Conservation (phyloP, 1,140 invertebrate genomes). For the Eurosta solidaginis region DNA sequence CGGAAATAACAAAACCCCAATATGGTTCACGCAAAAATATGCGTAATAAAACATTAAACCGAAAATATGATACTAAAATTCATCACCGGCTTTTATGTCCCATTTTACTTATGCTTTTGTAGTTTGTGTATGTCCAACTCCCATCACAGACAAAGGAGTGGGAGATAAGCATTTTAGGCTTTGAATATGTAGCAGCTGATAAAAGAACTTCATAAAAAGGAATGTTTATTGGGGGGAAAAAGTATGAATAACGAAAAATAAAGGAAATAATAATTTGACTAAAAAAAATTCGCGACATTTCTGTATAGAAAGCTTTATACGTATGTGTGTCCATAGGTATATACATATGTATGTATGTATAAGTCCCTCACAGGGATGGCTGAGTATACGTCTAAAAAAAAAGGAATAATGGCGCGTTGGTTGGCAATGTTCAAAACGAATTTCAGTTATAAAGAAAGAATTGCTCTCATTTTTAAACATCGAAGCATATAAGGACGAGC, state of each 20-base stretch:
- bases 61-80: constrained; percentile 25
- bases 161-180: neutral
- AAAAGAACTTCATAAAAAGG: neutral
- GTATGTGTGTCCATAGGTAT: neutral
- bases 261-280: neutral
- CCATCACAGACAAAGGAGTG: neutral
- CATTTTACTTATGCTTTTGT: no score
- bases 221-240: neutral
- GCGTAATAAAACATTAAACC: constrained; percentile 1
- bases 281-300: no score
- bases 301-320: no score
- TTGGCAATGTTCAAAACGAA: no score
- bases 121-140: neutral
- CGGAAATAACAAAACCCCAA: neutral
- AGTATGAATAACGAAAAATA: neutral
- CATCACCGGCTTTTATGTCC: no score
- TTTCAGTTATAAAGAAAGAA: no score
- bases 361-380: no score
- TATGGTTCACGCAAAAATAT: neutral
- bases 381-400: no score
- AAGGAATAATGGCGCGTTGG: no score
- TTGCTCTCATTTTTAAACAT: no score
- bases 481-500: no score
- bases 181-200: neutral
- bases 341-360: neutral